These are phyloP conservation scores for Fragum fragum DNA, from an alignment of 2,888 invertebrate genomes.

Conservation along the genomic window DNA sequence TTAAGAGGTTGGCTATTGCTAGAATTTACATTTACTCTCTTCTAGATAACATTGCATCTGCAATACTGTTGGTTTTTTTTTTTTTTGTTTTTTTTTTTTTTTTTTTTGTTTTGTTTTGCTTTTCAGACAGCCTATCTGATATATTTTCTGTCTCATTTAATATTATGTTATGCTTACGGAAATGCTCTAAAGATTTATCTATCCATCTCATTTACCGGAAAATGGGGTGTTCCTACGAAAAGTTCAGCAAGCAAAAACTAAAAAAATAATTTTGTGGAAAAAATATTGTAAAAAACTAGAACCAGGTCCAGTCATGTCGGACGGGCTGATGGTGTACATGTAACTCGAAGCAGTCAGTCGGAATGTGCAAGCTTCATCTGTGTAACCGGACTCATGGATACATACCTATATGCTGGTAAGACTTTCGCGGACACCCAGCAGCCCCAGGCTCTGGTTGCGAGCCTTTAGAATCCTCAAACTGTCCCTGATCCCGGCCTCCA, in stretches of 20 bases:
- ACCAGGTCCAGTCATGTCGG: neutral
- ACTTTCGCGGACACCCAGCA: neutral
- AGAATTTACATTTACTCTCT: no score
- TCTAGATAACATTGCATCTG: no score
- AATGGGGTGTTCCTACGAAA: no score
- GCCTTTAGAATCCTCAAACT: slow-evolving; percentile 94
- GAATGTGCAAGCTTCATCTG: neutral
- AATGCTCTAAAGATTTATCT: no score
- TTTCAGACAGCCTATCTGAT: neutral
- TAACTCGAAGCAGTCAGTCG: neutral
- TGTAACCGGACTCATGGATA: neutral
- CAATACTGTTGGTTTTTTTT: no score
- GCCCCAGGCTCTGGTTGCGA: neutral
- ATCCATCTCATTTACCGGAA: no score
- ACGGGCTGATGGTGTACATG: neutral
- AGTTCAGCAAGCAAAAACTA: no score
- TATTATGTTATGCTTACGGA: no score
- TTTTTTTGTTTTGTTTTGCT: no score
- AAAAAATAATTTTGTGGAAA: neutral
- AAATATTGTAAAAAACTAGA: slow-evolving; percentile 14
- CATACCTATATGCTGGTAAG: neutral
- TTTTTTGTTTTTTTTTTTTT: no score
- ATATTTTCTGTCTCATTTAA: no score
- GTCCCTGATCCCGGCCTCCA: slow-evolving; percentile 96
- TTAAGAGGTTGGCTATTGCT: no score